Evolutionary conservation across 2,888 invertebrate species (phyloP), one percentile per base, ranked within the genome.

Genomic region (Oscheius onirici): DNA sequence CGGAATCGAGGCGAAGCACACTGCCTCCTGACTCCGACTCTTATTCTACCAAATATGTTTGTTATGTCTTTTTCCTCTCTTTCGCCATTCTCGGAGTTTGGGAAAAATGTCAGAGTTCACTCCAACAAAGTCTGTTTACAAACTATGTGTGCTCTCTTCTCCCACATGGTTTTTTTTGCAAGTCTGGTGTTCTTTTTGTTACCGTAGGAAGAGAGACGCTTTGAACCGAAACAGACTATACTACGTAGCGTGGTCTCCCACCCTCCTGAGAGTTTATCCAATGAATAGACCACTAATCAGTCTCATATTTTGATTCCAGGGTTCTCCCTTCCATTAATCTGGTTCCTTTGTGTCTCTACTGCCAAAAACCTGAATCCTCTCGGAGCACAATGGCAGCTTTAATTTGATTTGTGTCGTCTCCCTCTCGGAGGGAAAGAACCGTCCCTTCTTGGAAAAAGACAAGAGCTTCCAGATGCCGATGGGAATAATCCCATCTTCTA

Each of bases 1-100:
- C 24, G 24, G 49, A 63, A 63, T 63, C 46, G 46, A 63, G 34
- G 43, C 60, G 63, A 49, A 22, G 46, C 28, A 17, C 58, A 58
- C 40, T 58, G 58, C 8, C 58, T 58, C 46, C 34, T 34, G 34
- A 34, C 34, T 34, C 8, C 34, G 8, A 13, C 55, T 55, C 28
- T 28, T 15, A 55, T 28, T 55, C 26, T 20, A 13, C 55, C 24
- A 28, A 55, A 55, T 34, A 55, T 28, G n/a, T 55, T 55, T 46
- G 22, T 55, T n/a, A 15, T 28, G 55, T 11, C 28, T 55, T 55
- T 17, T 55, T 55, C 28, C 26, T n/a, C n/a, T n/a, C n/a, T n/a
- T n/a, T n/a, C 26, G 55, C 28, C 2, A n/a, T 13, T 11, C 28
- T n/a, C 10, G 28, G 28, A 55, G 34, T 34, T 34, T 46, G 15